Conservation (phyloP, 1,140 invertebrate genomes). For the Vanessa atalanta region DNA sequence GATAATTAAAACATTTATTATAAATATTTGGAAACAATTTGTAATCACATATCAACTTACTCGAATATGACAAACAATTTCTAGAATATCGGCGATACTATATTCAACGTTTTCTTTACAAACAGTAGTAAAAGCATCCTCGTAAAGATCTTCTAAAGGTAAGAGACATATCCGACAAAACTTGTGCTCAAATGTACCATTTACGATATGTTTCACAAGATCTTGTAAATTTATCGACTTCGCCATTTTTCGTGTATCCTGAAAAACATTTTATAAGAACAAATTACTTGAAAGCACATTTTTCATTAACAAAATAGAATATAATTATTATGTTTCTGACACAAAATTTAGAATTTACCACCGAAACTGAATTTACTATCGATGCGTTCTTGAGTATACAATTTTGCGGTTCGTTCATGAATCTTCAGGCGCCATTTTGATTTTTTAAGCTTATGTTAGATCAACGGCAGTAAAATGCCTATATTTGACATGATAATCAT, state of each 20-base stretch:
- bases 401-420: conserved; percentile 34
- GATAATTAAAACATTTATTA: background rate
- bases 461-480: too few species aligned
- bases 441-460: background rate
- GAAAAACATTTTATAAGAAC: conserved; percentile 20
- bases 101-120: conserved; percentile 60
- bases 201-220: conserved; percentile 62
- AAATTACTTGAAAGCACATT: conserved; percentile 1
- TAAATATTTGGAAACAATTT: too few species aligned
- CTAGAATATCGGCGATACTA: conserved; percentile 61
- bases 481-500: background rate
- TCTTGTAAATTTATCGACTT: conserved; percentile 50
- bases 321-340: background rate
- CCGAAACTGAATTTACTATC: conserved; percentile 44
- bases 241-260: conserved; percentile 47
- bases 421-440: conserved; percentile 29
- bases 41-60: conserved; percentile 39
- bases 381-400: conserved; percentile 50
- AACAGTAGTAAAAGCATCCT: conserved; percentile 62
- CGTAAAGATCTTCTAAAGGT: conserved; percentile 48
- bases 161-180: conserved; percentile 64
- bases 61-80: conserved; percentile 56
- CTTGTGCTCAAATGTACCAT: conserved; percentile 60
- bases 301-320: conserved; percentile 5
- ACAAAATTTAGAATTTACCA: conserved; percentile 42